Conservation (phyloP, 2,888 invertebrate species). For the Ischnura elegans region DNA sequence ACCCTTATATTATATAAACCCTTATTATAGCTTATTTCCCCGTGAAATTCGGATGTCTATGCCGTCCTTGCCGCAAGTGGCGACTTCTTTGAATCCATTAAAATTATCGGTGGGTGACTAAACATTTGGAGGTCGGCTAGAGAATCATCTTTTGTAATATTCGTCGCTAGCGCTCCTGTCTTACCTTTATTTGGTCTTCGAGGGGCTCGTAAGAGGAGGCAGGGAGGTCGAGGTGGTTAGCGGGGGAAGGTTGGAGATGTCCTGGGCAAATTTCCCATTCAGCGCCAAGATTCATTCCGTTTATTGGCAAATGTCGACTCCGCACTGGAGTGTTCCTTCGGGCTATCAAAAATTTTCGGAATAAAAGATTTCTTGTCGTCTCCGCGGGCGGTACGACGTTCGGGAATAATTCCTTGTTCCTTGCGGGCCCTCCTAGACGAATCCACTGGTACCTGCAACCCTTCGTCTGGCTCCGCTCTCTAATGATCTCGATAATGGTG, state of each 20-base stretch:
- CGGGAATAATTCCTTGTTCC: slow-evolving; percentile 30
- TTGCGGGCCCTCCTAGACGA: background rate
- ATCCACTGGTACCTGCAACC: background rate
- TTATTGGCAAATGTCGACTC: background rate
- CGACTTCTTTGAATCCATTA: too few species aligned
- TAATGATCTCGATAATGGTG: background rate
- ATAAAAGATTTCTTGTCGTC: background rate
- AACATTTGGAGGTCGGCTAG: too few species aligned
- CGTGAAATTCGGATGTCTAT: too few species aligned
- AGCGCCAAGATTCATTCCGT: slow-evolving; percentile 60
- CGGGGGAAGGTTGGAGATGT: background rate
- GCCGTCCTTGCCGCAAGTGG: too few species aligned
- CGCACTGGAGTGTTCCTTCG: background rate
- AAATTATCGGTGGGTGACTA: too few species aligned
- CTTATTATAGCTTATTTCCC: too few species aligned
- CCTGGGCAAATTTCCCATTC: slow-evolving; percentile 37
- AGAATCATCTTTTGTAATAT: too few species aligned
- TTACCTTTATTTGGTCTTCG: too few species aligned
- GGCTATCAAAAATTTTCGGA: slow-evolving; percentile 38
- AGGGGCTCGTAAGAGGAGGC: too few species aligned
- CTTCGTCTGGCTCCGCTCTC: background rate
- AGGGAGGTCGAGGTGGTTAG: too few species aligned
- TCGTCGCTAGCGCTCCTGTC: too few species aligned
- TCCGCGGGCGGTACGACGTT: background rate
- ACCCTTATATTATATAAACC: too few species aligned